Base-by-base conservation (phyloP, 2,113 vertebrate species). In the Aspidoscelis tigris region DNA sequence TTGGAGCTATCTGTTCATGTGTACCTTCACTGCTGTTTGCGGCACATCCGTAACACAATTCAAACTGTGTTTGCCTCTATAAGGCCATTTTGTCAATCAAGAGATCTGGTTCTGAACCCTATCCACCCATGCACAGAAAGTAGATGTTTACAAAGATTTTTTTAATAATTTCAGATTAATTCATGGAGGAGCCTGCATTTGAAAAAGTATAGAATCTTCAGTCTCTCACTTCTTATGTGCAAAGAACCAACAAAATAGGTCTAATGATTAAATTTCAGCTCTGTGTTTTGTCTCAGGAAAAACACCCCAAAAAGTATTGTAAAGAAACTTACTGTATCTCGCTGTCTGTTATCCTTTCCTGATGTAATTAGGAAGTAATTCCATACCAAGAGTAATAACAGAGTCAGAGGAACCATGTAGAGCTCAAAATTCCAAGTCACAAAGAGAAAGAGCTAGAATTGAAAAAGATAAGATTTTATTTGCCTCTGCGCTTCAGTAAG, bases 361-460 rank as follows among this genome's bases (percentile, higher is more conserved):
- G 97, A 98, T 84, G 96, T 80, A 50, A 99, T 97, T 93, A 99
- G 96, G 93, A 98, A 96, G 92, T 99, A 99, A 96, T 98, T 98
- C 98, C 98, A 99, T 83, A 93, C 97, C 96, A 99, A 88, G 12
- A 97, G 96, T 85, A 98, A 92, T 94, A 99, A 93, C 93, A 99
- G 92, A 85, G 95, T 95, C 95, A 99, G 93, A 2, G 98, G 98
- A 93, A 99, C 96, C 98, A 99, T 98, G 93, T 98, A 99, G 94
- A 99, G 96, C 94, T 99, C 98, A 95, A 99, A 99, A 96, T 99
- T 99, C 99, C 98, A 99, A 87, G 99, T 98, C 76, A 98, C 95
- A 84, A 99, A 90, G 86, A 99, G 96, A 90, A 99, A 99, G 93
- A 99, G 94, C 99, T 99, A 86, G 78, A 92, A 90, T 84, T 71